Conservation (phyloP, 2,113 vertebrate species). For the Phyllostomus hastatus region DNA sequence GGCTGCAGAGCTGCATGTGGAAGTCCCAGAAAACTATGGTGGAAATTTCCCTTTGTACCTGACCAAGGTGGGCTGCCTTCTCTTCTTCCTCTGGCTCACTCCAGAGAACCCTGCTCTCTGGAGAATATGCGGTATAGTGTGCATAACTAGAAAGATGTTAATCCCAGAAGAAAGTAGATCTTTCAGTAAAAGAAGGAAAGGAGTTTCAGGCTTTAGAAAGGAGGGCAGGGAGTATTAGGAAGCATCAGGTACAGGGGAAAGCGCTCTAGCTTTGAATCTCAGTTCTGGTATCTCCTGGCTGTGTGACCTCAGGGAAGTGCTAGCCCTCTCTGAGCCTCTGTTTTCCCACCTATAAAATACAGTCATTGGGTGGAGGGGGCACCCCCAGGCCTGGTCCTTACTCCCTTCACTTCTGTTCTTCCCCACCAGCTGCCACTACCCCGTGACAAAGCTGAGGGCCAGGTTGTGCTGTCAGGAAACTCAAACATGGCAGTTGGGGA, state of each 20-base stretch:
- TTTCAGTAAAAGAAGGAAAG: not conserved
- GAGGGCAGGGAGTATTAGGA: not conserved
- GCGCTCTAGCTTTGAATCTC: not conserved
- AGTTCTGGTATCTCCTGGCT: not conserved
- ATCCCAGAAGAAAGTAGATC: not conserved
- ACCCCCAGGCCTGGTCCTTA: not conserved
- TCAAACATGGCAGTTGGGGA: constrained; percentile 76
- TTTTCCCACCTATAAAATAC: not conserved
- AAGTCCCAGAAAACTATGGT: constrained; percentile 85
- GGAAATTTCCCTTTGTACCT: constrained; percentile 87
- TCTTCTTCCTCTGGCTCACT: not conserved
- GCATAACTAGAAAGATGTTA: not conserved
- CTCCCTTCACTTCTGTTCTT: not conserved
- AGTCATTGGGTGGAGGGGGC: not conserved
- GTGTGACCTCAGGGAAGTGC: not conserved
- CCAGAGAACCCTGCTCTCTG: not conserved
- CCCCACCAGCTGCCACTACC: constrained; percentile 42
- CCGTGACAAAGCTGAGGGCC: constrained; percentile 50
- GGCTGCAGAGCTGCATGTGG: constrained; percentile 52
- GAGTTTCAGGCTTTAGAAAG: not conserved
- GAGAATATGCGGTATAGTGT: not conserved
- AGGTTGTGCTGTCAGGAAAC: constrained; percentile 77
- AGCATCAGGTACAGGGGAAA: not conserved
- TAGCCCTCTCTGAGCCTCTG: constrained; percentile 6
- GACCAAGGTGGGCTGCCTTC: constrained; percentile 80